phyloP scores from a whole-genome alignment of 2,113 vertebrate genomes.

The Ancistrus triradiatus region DNA sequence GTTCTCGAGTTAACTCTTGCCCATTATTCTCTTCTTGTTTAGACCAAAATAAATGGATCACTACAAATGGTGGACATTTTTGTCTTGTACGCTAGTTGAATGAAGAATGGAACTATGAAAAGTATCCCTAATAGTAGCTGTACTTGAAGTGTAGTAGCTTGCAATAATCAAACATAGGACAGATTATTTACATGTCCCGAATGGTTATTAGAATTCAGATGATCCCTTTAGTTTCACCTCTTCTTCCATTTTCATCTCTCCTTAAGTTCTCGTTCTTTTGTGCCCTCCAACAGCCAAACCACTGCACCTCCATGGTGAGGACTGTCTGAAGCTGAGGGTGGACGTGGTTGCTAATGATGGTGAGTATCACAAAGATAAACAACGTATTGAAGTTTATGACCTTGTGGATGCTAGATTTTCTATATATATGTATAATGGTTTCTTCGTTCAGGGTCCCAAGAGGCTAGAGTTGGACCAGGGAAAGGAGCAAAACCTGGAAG shows the following conservation, averaged over 20 bases:
- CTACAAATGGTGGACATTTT: background rate
- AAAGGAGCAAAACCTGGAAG: constrained; percentile 48
- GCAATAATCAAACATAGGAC: constrained; percentile 4
- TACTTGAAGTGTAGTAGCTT: background rate
- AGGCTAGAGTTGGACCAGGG: constrained; percentile 62
- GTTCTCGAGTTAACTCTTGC: too few species aligned
- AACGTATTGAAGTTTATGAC: background rate
- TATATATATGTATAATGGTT: constrained; percentile 1
- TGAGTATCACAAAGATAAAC: constrained; percentile 59
- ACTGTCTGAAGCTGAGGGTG: constrained; percentile 82
- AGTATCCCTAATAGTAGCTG: constrained; percentile 3
- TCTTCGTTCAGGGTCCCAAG: constrained; percentile 63
- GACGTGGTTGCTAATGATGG: constrained; percentile 75
- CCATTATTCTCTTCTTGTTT: background rate
- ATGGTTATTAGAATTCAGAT: constrained; percentile 49
- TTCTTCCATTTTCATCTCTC: background rate
- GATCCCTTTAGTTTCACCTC: constrained; percentile 48
- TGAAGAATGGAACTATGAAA: background rate
- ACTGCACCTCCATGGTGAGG: constrained; percentile 77
- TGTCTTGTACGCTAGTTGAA: background rate
- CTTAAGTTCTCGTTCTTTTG: constrained; percentile 39
- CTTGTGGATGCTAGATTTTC: constrained; percentile 22
- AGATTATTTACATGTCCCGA: constrained; percentile 27
- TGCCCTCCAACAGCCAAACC: constrained; percentile 76
- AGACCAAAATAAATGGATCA: too few species aligned